These are phyloP conservation scores for Sinocyclocheilus maitianheensis DNA, from an alignment of 2,113 vertebrate genomes.

Conservation along the genomic window DNA sequence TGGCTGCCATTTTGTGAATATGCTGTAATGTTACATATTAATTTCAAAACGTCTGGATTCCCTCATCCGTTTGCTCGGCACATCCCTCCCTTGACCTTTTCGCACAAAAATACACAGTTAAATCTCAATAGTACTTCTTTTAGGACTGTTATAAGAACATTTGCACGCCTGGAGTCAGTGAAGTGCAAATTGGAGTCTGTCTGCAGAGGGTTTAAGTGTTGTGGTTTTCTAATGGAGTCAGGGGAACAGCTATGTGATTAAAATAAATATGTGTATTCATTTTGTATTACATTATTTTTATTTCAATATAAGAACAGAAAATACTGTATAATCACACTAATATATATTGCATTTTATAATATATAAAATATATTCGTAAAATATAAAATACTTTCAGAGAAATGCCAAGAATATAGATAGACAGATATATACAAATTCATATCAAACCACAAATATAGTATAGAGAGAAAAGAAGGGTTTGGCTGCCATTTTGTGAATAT, in stretches of 20 bases:
- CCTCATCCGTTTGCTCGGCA: background rate
- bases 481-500: conserved; percentile 10
- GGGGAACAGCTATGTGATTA: background rate
- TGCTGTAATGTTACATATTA: conserved; percentile 12
- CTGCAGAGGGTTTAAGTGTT: conserved; percentile 17
- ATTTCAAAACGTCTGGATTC: background rate
- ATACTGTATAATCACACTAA: too few species aligned
- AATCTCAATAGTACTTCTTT: background rate
- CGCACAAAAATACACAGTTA: conserved; percentile 9
- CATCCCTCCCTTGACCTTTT: background rate
- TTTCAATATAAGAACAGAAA: too few species aligned
- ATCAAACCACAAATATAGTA: too few species aligned
- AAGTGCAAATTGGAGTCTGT: conserved; percentile 18
- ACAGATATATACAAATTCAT: too few species aligned
- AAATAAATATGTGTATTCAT: too few species aligned
- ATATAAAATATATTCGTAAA: too few species aligned
- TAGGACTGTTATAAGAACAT: background rate
- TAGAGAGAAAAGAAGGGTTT: background rate
- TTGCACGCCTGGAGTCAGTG: background rate
- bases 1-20: conserved; percentile 3
- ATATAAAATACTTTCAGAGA: too few species aligned
- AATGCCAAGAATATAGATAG: too few species aligned
- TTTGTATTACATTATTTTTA: too few species aligned
- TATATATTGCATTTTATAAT: too few species aligned
- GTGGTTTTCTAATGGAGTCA: background rate